phyloP scores from a whole-genome alignment of 2,888 invertebrate species.

The Lepidochitona cinerea region DNA sequence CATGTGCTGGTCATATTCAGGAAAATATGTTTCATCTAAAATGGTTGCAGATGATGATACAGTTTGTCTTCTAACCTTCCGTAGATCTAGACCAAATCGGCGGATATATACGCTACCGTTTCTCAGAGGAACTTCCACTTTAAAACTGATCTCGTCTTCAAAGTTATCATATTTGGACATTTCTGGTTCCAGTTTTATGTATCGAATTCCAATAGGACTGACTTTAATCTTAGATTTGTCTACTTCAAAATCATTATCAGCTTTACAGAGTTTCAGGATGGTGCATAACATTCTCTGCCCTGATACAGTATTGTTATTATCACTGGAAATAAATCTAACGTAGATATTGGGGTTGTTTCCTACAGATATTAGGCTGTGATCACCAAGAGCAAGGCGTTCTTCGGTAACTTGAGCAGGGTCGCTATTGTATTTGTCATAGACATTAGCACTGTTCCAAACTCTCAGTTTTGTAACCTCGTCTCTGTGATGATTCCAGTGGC shows the following conservation, averaged over 20 bases:
- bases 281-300: background rate
- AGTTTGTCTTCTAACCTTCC: slow-evolving; percentile 4
- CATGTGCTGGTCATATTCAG: slow-evolving; percentile 22
- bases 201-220: background rate
- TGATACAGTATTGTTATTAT: no score
- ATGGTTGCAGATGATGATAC: slow-evolving; percentile 5
- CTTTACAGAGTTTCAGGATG: background rate
- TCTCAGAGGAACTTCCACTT: background rate
- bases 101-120: background rate
- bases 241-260: background rate
- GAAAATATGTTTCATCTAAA: slow-evolving; percentile 15
- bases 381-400: no score
- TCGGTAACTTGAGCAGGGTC: no score
- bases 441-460: background rate
- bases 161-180: background rate
- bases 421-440: background rate
- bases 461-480: background rate
- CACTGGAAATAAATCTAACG: no score
- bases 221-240: background rate
- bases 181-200: background rate
- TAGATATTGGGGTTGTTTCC: no score
- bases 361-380: no score
- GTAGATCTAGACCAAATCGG: slow-evolving; percentile 6
- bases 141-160: background rate
- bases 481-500: background rate